Conservation (phyloP, 1,140 invertebrate genomes). For the Armadillidium nasatum region DNA sequence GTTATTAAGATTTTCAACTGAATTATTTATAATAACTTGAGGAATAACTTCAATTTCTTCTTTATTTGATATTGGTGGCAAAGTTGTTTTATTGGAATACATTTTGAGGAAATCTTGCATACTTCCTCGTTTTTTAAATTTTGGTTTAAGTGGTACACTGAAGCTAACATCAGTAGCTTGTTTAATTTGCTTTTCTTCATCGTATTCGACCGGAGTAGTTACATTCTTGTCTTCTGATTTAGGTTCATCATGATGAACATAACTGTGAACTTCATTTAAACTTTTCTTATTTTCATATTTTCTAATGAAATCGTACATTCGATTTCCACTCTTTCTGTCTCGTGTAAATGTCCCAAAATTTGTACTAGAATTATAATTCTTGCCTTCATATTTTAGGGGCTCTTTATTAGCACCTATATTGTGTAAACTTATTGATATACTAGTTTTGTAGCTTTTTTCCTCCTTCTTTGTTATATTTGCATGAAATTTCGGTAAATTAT, state of each 20-base stretch:
- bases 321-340: not conserved
- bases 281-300: not conserved
- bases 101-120: not conserved
- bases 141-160: not conserved
- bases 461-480: not conserved
- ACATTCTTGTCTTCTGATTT: not conserved
- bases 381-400: too few relatives aligned
- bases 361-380: not conserved
- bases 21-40: too few relatives aligned
- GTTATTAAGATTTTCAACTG: too few relatives aligned
- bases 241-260: not conserved
- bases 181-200: not conserved
- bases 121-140: not conserved
- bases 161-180: too few relatives aligned
- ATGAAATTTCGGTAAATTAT: not conserved
- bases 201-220: not conserved
- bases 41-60: not conserved
- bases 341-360: not conserved
- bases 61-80: not conserved
- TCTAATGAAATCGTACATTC: constrained; percentile 4
- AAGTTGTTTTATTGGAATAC: not conserved
- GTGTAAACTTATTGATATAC: too few relatives aligned
- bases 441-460: too few relatives aligned
- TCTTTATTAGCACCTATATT: too few relatives aligned
- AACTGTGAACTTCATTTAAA: not conserved